Evolutionary conservation across 2,888 invertebrate species (phyloP).

Genomic region (Elmis aenea): DNA sequence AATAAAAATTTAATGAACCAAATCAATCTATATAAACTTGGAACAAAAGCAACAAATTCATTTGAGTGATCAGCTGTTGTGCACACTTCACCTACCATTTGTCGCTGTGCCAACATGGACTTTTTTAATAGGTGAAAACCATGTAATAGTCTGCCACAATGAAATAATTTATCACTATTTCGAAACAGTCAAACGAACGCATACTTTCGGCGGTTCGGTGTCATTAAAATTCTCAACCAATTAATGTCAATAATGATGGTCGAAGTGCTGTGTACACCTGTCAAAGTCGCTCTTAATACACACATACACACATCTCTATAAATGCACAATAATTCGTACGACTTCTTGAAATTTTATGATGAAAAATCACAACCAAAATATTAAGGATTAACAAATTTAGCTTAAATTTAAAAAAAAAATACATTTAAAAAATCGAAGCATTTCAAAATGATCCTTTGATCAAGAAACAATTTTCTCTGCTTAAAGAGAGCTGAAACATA

Average conservation of each 20-base stretch:
- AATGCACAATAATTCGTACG: too few species aligned
- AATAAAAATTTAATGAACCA: too few species aligned
- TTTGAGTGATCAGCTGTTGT: constrained; percentile 7
- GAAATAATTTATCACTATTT: constrained; percentile 15
- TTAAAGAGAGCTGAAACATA: too few species aligned
- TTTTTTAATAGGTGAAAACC: constrained; percentile 15
- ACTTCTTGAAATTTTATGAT: too few species aligned
- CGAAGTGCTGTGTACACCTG: constrained; percentile 11
- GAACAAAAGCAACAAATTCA: constrained; percentile 8
- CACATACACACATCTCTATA: too few species aligned
- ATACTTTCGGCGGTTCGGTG: constrained; percentile 7
- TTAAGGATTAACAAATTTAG: too few species aligned
- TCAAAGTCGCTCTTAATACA: constrained; percentile 11
- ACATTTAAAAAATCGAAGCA: too few species aligned
- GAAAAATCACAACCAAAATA: too few species aligned
- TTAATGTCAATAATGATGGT: constrained; percentile 18
- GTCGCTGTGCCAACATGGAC: constrained; percentile 11
- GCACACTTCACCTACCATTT: constrained; percentile 8
- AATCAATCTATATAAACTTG: too few species aligned
- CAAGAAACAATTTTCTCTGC: too few species aligned
- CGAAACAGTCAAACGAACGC: constrained; percentile 9
- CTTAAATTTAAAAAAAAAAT: too few species aligned
- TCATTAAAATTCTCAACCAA: constrained; percentile 19
- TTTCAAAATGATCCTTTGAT: too few species aligned
- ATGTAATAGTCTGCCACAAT: constrained; percentile 14